phyloP scores from a whole-genome alignment of 2,888 invertebrate species.

The Apamea sordens region DNA sequence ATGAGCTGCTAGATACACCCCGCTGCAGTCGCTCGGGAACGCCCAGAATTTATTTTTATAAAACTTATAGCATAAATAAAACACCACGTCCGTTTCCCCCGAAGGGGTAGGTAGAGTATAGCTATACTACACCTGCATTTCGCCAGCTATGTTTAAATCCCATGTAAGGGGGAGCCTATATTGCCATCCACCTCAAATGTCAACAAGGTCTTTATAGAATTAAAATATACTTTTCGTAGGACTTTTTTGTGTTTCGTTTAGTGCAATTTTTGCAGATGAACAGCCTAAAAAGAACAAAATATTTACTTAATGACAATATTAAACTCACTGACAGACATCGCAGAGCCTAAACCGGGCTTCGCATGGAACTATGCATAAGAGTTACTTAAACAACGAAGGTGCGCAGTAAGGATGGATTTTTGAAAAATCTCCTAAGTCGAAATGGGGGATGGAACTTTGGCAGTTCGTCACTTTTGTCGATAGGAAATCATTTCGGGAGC shows the following conservation, averaged over 20 bases:
- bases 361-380: not conserved
- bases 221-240: not conserved
- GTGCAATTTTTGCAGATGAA: not conserved
- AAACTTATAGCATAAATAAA: not conserved
- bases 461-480: not conserved
- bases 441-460: not conserved
- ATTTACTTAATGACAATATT: not conserved
- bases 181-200: not conserved
- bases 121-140: not conserved
- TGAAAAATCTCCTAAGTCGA: not conserved
- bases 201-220: not conserved
- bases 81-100: no score
- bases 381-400: not conserved
- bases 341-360: not conserved
- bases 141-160: not conserved
- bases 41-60: slow-evolving; percentile 1
- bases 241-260: not conserved
- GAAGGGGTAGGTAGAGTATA: not conserved
- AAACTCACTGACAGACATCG: not conserved
- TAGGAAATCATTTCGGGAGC: not conserved
- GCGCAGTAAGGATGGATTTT: not conserved
- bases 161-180: not conserved
- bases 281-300: not conserved
- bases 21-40: slow-evolving; percentile 15
- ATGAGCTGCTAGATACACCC: slow-evolving; percentile 6